phyloP scores from a whole-genome alignment of 2,888 invertebrate species.

The Spisula solida region DNA sequence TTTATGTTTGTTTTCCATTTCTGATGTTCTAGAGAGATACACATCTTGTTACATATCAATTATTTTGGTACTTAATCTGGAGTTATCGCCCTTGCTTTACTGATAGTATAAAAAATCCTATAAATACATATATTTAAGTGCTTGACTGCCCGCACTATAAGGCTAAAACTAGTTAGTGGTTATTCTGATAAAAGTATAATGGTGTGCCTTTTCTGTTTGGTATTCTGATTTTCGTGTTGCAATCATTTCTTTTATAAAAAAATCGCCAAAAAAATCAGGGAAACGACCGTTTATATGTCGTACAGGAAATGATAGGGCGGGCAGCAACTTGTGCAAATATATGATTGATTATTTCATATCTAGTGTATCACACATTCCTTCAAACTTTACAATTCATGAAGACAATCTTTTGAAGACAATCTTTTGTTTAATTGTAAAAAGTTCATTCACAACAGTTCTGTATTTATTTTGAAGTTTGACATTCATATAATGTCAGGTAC shows the following conservation, averaged over 20 bases:
- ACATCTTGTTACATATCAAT: no score
- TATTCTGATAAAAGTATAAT: neutral
- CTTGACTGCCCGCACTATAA: neutral
- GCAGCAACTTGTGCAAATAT: slow-evolving; percentile 1
- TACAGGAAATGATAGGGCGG: slow-evolving; percentile 20
- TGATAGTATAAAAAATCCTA: neutral
- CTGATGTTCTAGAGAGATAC: neutral
- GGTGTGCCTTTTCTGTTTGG: neutral
- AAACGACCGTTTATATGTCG: neutral
- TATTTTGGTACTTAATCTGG: no score
- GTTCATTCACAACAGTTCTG: slow-evolving; percentile 7
- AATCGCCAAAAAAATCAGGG: neutral
- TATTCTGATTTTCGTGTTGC: neutral
- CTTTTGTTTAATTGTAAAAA: slow-evolving; percentile 17
- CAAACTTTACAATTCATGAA: neutral
- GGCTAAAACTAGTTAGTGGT: neutral
- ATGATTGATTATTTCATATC: slow-evolving; percentile 9
- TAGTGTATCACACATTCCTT: neutral
- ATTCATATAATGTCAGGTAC: slow-evolving; percentile 4
- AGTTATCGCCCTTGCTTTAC: neutral
- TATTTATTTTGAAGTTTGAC: slow-evolving; percentile 27
- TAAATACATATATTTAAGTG: no score
- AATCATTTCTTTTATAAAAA: neutral
- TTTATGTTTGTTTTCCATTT: neutral
- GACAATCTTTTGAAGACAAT: slow-evolving; percentile 18